These are phyloP conservation scores for Linnaemya vulpina DNA, from an alignment of 2,888 invertebrate species.

Conservation along the genomic window DNA sequence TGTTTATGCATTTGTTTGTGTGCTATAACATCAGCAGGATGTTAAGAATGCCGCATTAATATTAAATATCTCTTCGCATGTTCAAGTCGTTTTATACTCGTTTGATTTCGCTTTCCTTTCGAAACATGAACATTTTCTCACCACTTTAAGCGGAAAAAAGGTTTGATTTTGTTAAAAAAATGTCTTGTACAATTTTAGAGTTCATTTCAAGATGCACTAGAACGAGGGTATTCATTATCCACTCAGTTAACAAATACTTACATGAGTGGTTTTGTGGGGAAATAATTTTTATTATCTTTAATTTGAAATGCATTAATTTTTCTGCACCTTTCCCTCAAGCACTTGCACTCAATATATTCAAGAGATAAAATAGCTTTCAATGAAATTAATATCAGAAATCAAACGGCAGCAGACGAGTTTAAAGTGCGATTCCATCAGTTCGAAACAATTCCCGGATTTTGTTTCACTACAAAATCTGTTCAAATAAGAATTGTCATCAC, in stretches of 20 bases:
- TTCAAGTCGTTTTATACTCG: conserved; percentile 48
- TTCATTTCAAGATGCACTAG: background rate
- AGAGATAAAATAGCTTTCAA: no score
- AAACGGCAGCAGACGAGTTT: no score
- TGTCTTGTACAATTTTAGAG: background rate
- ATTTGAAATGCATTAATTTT: no score
- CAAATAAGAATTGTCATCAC: no score
- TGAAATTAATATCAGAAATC: no score
- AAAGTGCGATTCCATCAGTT: no score
- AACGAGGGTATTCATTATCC: background rate
- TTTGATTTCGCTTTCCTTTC: conserved; percentile 2
- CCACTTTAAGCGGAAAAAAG: background rate
- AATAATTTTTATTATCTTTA: no score
- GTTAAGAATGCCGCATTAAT: conserved; percentile 65
- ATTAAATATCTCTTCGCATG: conserved; percentile 68
- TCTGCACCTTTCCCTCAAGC: no score
- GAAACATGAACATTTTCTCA: background rate
- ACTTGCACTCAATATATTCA: no score
- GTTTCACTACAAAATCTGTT: no score
- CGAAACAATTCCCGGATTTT: no score
- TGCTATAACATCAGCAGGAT: background rate
- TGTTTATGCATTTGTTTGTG: background rate
- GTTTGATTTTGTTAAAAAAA: background rate
- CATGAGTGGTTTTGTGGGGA: background rate
- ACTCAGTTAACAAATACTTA: background rate